A percentile compares a stretch with the other conserved stretches of the same genome.
Conservation (phyloP, 2,797 vertebrate genomes). For the Harpagifer antarcticus region DNA sequence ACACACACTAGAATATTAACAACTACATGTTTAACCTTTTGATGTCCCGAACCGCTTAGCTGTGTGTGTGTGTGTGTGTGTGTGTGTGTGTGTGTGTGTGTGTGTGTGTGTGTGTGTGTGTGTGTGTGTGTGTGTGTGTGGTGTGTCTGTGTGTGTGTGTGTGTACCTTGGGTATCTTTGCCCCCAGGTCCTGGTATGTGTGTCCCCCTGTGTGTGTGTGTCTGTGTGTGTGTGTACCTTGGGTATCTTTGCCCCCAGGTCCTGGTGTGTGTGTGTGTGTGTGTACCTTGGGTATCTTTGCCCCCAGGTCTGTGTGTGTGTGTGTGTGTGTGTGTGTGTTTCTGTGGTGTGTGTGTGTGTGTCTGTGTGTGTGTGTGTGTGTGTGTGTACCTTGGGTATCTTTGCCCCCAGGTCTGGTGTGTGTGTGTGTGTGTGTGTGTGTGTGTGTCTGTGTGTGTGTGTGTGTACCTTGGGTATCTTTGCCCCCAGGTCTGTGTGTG, state of each 20-base stretch:
- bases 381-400: too few species aligned
- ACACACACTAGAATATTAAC: too few species aligned
- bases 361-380: too few species aligned
- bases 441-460: background rate
- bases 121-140: background rate
- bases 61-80: background rate
- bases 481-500: accelerated
- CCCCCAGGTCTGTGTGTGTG: constrained; percentile 81
- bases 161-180: constrained; percentile 94
- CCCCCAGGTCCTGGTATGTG: constrained; percentile 93
- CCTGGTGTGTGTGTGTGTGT: constrained; percentile 82
- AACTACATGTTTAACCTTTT: too few species aligned
- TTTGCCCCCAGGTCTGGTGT: too few species aligned
- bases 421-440: background rate
- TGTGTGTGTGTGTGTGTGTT: too few species aligned
- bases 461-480: too few species aligned
- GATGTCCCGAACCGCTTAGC: too few species aligned
- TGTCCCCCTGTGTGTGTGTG: background rate
- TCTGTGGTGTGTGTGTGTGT: too few species aligned
- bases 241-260: constrained; percentile 97
- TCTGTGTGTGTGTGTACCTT: constrained; percentile 80
- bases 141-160: too few species aligned
- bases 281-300: constrained; percentile 94
- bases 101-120: too few species aligned
- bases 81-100: too few species aligned